These are phyloP conservation scores for Idaea biselata DNA, from an alignment of 2,888 invertebrate species.

Conservation along the genomic window DNA sequence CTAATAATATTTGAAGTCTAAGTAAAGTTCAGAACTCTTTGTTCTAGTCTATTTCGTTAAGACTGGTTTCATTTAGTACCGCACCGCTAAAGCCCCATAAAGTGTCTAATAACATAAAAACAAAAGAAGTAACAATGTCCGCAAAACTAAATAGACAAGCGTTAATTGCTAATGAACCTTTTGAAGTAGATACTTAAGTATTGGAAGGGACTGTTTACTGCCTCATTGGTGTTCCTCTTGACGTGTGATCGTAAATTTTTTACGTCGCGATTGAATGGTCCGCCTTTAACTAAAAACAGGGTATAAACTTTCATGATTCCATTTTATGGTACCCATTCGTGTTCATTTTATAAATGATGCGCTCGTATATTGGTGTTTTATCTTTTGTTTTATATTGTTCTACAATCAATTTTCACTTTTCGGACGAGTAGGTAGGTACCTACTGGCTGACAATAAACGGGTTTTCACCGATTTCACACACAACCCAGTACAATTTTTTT, in stretches of 20 bases:
- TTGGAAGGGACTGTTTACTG: conserved; percentile 70
- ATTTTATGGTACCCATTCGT: conserved; percentile 70
- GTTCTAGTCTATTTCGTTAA: too few species aligned
- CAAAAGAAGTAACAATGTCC: conserved; percentile 35
- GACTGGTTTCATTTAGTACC: conserved; percentile 6
- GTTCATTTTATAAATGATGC: conserved; percentile 77
- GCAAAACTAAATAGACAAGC: conserved; percentile 44
- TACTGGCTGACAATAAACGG: conserved; percentile 6
- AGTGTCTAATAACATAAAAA: conserved; percentile 21
- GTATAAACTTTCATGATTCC: conserved; percentile 77
- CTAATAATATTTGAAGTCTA: too few species aligned
- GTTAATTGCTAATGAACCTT: conserved; percentile 74
- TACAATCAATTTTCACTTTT: conserved; percentile 33
- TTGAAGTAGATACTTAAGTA: conserved; percentile 65
- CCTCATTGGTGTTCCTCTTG: conserved; percentile 78
- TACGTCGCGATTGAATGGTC: conserved; percentile 76
- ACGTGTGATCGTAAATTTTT: conserved; percentile 78
- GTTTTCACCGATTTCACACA: conserved; percentile 1
- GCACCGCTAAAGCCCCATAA: conserved; percentile 10
- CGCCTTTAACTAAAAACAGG: conserved; percentile 76
- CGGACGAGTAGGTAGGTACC: conserved; percentile 6
- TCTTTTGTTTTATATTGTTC: conserved; percentile 43
- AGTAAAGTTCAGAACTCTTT: too few species aligned
- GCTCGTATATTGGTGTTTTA: conserved; percentile 50
- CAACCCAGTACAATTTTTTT: background rate